A percentile compares a stretch with the other conserved stretches of the same genome.
phyloP scores from a whole-genome alignment of 2,888 invertebrate genomes.

The Drosophila borealis region DNA sequence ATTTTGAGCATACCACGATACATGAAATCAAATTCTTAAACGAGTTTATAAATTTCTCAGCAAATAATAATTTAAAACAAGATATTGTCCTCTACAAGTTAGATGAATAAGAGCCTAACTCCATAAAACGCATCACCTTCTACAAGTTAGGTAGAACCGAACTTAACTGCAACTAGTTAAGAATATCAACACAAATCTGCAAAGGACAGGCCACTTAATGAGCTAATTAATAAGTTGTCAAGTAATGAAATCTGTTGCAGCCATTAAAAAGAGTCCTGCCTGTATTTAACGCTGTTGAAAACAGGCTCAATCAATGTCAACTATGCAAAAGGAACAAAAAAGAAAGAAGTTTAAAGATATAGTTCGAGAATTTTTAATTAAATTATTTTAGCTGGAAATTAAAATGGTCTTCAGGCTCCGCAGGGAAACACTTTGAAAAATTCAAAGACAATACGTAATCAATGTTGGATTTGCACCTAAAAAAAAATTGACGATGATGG shows the following conservation, averaged over 20 bases:
- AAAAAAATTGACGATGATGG: slow-evolving; percentile 4
- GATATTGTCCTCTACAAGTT: no score
- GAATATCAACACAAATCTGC: neutral
- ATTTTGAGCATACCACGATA: no score
- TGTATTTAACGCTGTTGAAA: neutral
- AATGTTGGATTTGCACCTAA: slow-evolving; percentile 29
- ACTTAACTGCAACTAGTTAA: neutral
- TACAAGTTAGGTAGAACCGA: neutral
- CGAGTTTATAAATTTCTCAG: no score
- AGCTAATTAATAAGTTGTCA: slow-evolving; percentile 15
- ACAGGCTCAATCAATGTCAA: slow-evolving; percentile 28
- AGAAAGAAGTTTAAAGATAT: neutral
- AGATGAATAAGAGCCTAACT: no score
- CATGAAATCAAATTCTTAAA: no score
- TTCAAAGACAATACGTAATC: slow-evolving; percentile 32
- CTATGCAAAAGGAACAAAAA: neutral
- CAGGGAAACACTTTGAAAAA: slow-evolving; percentile 17
- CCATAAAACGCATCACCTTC: no score
- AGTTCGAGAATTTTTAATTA: slow-evolving; percentile 23
- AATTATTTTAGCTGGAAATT: slow-evolving; percentile 17
- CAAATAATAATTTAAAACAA: no score
- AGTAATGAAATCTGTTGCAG: neutral
- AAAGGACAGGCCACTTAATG: neutral
- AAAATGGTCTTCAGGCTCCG: slow-evolving; percentile 13
- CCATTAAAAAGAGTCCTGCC: neutral